These are phyloP conservation scores for Heliopora coerulea DNA, from an alignment of 92 coral and sea anemone genomes.

Conservation along the genomic window DNA sequence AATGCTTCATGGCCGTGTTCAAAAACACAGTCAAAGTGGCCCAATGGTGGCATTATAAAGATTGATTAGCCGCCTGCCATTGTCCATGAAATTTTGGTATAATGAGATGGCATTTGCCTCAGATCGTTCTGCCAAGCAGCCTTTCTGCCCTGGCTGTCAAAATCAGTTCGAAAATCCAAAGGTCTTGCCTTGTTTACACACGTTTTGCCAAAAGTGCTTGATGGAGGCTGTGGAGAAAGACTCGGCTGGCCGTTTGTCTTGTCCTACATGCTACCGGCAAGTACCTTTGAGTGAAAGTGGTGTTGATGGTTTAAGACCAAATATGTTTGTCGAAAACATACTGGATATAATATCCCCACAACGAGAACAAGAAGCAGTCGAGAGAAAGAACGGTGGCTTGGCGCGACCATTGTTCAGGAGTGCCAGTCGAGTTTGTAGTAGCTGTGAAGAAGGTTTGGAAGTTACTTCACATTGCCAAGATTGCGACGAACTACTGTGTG, in stretches of 20 bases:
- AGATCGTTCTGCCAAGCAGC: conserved; percentile 67
- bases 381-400: neutral
- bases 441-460: conserved; percentile 90
- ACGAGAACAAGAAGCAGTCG: conserved; percentile 57
- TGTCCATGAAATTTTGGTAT: conserved; percentile 92
- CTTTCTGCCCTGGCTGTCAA: conserved; percentile 79
- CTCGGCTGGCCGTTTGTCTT: conserved; percentile 74
- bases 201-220: conserved; percentile 90
- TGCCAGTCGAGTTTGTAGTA: conserved; percentile 76
- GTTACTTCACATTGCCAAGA: conserved; percentile 90
- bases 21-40: neutral
- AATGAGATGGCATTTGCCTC: conserved; percentile 94
- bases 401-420: conserved; percentile 54
- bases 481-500: conserved; percentile 88
- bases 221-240: conserved; percentile 83
- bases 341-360: conserved; percentile 82
- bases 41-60: conserved; percentile 46
- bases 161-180: conserved; percentile 88
- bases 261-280: conserved; percentile 86
- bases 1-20: conserved; percentile 6
- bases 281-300: conserved; percentile 85
- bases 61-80: conserved; percentile 23
- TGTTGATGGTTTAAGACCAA: conserved; percentile 80
- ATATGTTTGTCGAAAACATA: conserved; percentile 74
- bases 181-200: conserved; percentile 99